Base-by-base conservation (phyloP, 2,113 vertebrate genomes). In the Misgurnus mizolepis region DNA sequence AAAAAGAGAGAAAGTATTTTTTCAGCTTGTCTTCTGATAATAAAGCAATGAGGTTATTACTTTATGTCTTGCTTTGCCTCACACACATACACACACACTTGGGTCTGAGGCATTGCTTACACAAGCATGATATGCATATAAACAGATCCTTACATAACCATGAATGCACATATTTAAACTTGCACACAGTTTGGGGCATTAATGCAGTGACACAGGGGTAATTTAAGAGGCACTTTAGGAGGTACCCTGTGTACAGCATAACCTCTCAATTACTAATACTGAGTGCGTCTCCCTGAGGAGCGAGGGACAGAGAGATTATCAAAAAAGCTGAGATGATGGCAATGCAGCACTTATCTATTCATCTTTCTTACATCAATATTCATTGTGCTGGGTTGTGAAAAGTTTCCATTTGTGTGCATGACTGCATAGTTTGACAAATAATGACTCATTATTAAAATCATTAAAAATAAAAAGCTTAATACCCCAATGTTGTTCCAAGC, bases 21-120 rank as follows among this genome's bases (percentile, higher is more conserved):
- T 34, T 34, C 27, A 34, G 27, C 49, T 34, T 70, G 73, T 77
- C 81, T 81, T 86, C 58, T 79, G 82, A 81, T 83, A 84, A 86
- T 84, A 56, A 84, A 86, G 79, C 80, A 69, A 81, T 67, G 39
- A 22, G 67, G 76, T 47, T 64, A 83, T 84, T 82, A 75, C 12
- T 78, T 64, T 79, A 61, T 43, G 62, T 34, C 39, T 47, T 6
- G 80, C 49, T 6, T 12, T 27, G 17, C 12, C 10, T 58, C 50
- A 47, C 77, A 15, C 70, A 67, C 55, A 18, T 47, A 67, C 67
- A 65, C 66, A 67, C 67, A 65, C 66, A 50, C 22, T 34, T 43
- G 58, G 18, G 9, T 66, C 34, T 49, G 61, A 66, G 49, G 22
- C 34, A 76, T 18, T 40, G 74, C 74, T 76, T 53, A 76, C 45